These are phyloP conservation scores for Ursus arctos DNA, from an alignment of 2,113 vertebrate genomes.

Conservation along the genomic window DNA sequence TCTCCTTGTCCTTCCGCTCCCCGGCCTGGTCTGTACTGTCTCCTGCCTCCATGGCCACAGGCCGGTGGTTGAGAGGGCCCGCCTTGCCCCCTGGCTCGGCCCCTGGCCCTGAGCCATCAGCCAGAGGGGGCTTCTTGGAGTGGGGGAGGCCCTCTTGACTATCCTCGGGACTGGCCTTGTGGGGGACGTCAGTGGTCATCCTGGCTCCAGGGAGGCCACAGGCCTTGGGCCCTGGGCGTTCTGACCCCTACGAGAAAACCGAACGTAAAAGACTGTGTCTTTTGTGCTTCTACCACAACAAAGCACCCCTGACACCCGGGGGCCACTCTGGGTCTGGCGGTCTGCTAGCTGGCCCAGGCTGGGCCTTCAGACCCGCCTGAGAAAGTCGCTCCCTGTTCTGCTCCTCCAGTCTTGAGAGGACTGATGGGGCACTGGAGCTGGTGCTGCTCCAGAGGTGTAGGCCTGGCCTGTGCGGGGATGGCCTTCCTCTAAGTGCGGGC, in stretches of 20 bases:
- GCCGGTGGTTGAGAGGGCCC: constrained; percentile 83
- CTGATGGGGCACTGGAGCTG: background rate
- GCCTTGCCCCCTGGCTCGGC: constrained; percentile 88
- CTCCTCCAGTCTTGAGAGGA: background rate
- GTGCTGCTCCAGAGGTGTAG: background rate
- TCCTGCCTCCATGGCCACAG: constrained; percentile 84
- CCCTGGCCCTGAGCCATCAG: constrained; percentile 86
- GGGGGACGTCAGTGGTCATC: constrained; percentile 95
- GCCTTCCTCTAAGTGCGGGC: background rate
- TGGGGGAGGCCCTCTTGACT: constrained; percentile 90
- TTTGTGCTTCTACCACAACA: no score
- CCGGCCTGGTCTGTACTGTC: constrained; percentile 85
- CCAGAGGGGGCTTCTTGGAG: constrained; percentile 88
- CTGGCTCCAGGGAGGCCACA: constrained; percentile 76
- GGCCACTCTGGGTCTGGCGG: background rate
- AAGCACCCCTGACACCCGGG: background rate
- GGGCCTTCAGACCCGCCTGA: background rate
- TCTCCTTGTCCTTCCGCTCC: constrained; percentile 85
- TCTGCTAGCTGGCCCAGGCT: background rate
- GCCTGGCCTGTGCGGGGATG: background rate
- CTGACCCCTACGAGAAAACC: constrained; percentile 82
- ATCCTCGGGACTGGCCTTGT: constrained; percentile 93
- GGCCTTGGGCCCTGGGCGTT: constrained; percentile 81
- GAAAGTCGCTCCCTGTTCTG: background rate
- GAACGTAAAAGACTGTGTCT: background rate